These are phyloP conservation scores for Stenodera caucasica DNA, from an alignment of 2,888 invertebrate species.

Conservation along the genomic window DNA sequence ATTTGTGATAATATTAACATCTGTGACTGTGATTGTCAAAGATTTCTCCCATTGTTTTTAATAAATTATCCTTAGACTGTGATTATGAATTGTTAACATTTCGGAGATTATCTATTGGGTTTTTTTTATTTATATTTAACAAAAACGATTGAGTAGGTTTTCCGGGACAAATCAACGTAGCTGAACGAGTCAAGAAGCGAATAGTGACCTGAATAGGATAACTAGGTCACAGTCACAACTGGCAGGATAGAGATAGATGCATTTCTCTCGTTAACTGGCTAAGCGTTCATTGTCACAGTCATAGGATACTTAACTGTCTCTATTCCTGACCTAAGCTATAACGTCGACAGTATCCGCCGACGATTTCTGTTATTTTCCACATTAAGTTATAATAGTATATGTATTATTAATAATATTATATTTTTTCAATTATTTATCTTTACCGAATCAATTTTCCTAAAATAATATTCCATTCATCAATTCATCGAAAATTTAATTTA, in stretches of 20 bases:
- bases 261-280: constrained; percentile 32
- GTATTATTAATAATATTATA: neutral
- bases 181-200: constrained; percentile 49
- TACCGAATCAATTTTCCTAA: neutral
- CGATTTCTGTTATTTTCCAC: constrained; percentile 1
- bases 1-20: too few relatives aligned
- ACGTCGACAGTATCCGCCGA: constrained; percentile 9
- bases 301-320: constrained; percentile 26
- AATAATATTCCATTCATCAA: constrained; percentile 1
- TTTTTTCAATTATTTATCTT: neutral
- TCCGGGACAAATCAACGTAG: constrained; percentile 49
- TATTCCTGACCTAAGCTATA: constrained; percentile 32
- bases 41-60: too few relatives aligned
- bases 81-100: too few relatives aligned
- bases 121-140: constrained; percentile 36
- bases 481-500: too few relatives aligned
- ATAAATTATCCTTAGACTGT: too few relatives aligned
- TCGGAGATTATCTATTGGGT: neutral
- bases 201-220: constrained; percentile 53
- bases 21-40: too few relatives aligned
- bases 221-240: constrained; percentile 54
- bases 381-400: neutral
- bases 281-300: constrained; percentile 29
- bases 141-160: constrained; percentile 40
- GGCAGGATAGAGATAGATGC: constrained; percentile 42